Conservation (phyloP, 1,140 invertebrate species). For the Lasioglossum baleicum region DNA sequence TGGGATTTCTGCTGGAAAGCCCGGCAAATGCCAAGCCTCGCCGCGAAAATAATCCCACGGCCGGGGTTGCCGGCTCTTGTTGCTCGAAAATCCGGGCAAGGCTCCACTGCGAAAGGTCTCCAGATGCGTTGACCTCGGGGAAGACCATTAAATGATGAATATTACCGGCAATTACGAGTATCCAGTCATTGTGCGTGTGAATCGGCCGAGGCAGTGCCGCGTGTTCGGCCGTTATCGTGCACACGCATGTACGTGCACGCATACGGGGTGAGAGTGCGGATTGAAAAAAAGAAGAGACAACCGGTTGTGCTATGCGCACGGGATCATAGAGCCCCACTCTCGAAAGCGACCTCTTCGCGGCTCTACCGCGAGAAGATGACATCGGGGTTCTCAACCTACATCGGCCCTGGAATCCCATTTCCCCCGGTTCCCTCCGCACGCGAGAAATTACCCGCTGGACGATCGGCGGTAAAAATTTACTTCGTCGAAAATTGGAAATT, state of each 20-base stretch:
- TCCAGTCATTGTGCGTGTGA: conserved; percentile 68
- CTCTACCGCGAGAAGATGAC: conserved; percentile 71
- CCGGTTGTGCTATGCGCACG: conserved; percentile 75
- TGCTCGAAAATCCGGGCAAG: conserved; percentile 46
- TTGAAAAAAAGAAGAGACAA: conserved; percentile 74
- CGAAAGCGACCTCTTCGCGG: conserved; percentile 73
- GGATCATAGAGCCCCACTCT: conserved; percentile 75
- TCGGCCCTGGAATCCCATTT: background rate
- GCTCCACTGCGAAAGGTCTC: conserved; percentile 18
- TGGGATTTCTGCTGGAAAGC: no score
- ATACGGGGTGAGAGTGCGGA: conserved; percentile 68
- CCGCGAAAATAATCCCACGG: conserved; percentile 45
- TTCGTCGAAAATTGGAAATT: no score
- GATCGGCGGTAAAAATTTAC: no score
- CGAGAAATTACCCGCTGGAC: no score
- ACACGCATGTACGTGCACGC: conserved; percentile 57
- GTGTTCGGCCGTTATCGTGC: conserved; percentile 50
- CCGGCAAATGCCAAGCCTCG: no score
- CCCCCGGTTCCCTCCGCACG: no score
- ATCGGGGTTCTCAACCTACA: conserved; percentile 76
- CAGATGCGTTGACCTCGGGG: conserved; percentile 42
- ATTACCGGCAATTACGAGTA: conserved; percentile 66
- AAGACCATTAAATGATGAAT: conserved; percentile 49
- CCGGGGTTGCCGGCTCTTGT: conserved; percentile 14
- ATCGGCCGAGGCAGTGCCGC: conserved; percentile 56